Percentiles rank a stretch among this genome's conserved stretches.
phyloP scores from a whole-genome alignment of 2,797 vertebrate species.

The Cyprinella venusta region DNA sequence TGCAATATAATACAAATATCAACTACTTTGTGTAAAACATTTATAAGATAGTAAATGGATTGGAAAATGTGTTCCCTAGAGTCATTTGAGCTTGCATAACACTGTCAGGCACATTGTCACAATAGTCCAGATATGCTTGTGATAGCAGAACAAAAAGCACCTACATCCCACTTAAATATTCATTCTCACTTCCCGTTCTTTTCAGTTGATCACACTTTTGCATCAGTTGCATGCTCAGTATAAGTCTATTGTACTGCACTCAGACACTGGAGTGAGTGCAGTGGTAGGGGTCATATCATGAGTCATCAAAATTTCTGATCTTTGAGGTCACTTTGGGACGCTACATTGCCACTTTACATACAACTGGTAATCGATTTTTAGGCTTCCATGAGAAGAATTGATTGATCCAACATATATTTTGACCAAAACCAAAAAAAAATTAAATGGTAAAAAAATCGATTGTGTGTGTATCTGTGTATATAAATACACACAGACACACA shows the following conservation, averaged over 20 bases:
- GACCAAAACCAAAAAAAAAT: background rate
- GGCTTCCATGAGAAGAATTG: background rate
- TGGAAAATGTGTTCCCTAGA: background rate
- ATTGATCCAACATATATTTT: background rate
- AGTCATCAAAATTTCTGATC: too few relatives aligned
- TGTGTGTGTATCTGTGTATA: too few relatives aligned
- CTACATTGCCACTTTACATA: background rate
- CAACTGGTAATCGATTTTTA: background rate
- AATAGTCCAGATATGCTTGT: conserved; percentile 19
- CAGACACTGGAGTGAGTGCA: background rate
- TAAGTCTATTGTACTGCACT: conserved; percentile 10
- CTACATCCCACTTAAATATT: conserved; percentile 3
- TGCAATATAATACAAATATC: conserved; percentile 11
- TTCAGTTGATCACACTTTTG: conserved; percentile 21
- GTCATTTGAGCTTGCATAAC: background rate
- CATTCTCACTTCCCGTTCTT: conserved; percentile 4
- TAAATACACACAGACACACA: too few relatives aligned
- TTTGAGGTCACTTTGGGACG: background rate
- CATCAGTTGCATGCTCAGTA: conserved; percentile 25
- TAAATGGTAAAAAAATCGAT: background rate
- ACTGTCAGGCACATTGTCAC: background rate
- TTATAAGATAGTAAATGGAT: background rate
- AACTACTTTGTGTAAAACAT: background rate
- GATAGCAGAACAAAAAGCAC: conserved; percentile 5
- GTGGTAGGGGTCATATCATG: conserved; percentile 1